Base-by-base conservation (phyloP, 2,113 vertebrate genomes). In the Cisticola juncidis region DNA sequence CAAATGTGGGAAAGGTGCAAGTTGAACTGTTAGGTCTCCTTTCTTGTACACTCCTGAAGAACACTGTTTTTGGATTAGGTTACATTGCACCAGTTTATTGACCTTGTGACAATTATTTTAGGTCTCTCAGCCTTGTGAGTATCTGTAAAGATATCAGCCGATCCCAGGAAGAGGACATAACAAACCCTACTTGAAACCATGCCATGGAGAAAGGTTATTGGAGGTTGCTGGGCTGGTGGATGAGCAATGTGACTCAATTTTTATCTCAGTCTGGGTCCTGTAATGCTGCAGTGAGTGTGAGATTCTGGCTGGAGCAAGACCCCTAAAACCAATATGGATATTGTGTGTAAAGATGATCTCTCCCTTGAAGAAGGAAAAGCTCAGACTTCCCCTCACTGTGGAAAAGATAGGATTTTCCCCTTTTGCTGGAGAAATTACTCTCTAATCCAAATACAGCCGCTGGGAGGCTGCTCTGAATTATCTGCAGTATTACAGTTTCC, bases 21-120 rank as follows among this genome's bases (percentile, higher is more conserved):
- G 26, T 11, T 70, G 66, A 61, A 62, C 22, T 61, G 19, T 58
- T 90, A 33, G 8, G 5, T 89, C 21, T 90, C 48, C 70, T 33
- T 23, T 57, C 38, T 78, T 87, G 44, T 68, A 84, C 9, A 18
- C 9, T 76, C 29, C 29, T 47, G 51, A 62, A 77, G 78, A 88
- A 26, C 38, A 21, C 17, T 58, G 33, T 24, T 73, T 84, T 91
- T 58, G 71, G 45, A 88, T 93, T 93, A 51, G 56, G 89, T 94
- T 96, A 88, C 90, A 73, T 56, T 77, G 64, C 51, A 56, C 40
- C 38, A 15, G 24, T 48, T 83, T 88, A 33, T 36, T 66, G 87
- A 88, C 79, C 71, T 83, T 85, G 68, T 77, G 92, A 53, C 47
- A 80, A 81, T 80, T 91, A 87, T 87, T 87, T 95, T 44, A 82